Conservation (phyloP, 2,888 invertebrate species). For the Atrina japonica region DNA sequence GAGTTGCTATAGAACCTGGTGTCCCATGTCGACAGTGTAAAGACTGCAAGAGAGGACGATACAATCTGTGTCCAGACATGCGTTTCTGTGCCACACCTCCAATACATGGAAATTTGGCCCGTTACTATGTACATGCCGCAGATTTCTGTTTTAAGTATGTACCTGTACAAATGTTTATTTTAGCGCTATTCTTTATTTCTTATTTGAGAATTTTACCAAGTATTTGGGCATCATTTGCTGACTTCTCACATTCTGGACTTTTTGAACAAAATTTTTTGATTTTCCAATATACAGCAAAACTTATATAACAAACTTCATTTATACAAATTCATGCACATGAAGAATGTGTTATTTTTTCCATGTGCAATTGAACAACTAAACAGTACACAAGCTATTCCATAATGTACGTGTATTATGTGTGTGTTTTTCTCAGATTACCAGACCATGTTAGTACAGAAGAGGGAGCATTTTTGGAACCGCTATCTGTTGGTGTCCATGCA, state of each 20-base stretch:
- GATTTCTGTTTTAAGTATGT: slow-evolving; percentile 83
- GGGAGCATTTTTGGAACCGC: slow-evolving; percentile 95
- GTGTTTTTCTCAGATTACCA: slow-evolving; percentile 91
- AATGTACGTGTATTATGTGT: too few species aligned
- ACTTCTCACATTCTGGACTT: too few species aligned
- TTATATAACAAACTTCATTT: too few species aligned
- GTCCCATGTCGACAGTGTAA: slow-evolving; percentile 90
- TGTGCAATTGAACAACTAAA: too few species aligned
- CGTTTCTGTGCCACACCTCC: slow-evolving; percentile 98
- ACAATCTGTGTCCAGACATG: slow-evolving; percentile 94
- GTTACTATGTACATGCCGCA: slow-evolving; percentile 92
- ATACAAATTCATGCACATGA: too few species aligned
- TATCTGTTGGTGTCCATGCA: slow-evolving; percentile 96
- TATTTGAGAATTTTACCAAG: not conserved
- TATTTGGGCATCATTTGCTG: too few species aligned
- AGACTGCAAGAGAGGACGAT: slow-evolving; percentile 92
- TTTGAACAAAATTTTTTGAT: too few species aligned
- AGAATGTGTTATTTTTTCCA: too few species aligned
- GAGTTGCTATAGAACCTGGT: slow-evolving; percentile 97
- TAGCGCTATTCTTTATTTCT: not conserved
- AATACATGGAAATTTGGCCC: slow-evolving; percentile 91
- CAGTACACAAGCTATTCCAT: too few species aligned
- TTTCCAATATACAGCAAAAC: too few species aligned
- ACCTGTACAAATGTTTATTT: not conserved
- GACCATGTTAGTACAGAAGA: slow-evolving; percentile 95